phyloP scores from a whole-genome alignment of 92 coral and sea anemone genomes.

The Parazoanthus darwini region DNA sequence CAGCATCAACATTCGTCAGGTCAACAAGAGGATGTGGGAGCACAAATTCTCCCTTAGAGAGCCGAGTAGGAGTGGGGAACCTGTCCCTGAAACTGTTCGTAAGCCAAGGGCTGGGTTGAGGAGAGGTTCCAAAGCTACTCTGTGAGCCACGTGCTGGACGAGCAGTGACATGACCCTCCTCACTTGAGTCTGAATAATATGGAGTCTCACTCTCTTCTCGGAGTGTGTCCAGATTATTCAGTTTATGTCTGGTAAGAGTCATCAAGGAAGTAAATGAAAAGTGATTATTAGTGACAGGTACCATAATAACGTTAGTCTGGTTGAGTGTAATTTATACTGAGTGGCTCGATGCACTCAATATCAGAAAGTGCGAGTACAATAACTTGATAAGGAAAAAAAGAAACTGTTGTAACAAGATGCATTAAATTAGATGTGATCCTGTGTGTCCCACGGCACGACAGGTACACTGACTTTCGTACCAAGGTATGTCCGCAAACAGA shows the following conservation, averaged over 20 bases:
- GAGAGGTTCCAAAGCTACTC: slow-evolving; percentile 2
- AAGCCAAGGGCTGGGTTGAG: not conserved
- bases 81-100: not conserved
- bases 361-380: not conserved
- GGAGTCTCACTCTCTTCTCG: slow-evolving; percentile 1
- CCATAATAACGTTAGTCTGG: too few relatives aligned
- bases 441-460: too few relatives aligned
- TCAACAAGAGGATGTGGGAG: slow-evolving; percentile 6
- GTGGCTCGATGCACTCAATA: not conserved
- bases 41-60: slow-evolving; percentile 15
- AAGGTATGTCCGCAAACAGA: too few relatives aligned
- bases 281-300: too few relatives aligned
- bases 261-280: not conserved
- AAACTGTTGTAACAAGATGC: too few relatives aligned
- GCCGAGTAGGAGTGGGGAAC: slow-evolving; percentile 20
- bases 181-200: slow-evolving; percentile 4
- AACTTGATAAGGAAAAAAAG: too few relatives aligned
- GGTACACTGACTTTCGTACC: too few relatives aligned
- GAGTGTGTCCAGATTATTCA: not conserved
- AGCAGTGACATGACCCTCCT: not conserved
- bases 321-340: not conserved
- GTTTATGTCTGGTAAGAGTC: slow-evolving; percentile 4
- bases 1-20: not conserved
- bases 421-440: too few relatives aligned
- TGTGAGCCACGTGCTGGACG: slow-evolving; percentile 2